Base-by-base conservation (phyloP, 1,140 invertebrate genomes). In the Penaeus vannamei region DNA sequence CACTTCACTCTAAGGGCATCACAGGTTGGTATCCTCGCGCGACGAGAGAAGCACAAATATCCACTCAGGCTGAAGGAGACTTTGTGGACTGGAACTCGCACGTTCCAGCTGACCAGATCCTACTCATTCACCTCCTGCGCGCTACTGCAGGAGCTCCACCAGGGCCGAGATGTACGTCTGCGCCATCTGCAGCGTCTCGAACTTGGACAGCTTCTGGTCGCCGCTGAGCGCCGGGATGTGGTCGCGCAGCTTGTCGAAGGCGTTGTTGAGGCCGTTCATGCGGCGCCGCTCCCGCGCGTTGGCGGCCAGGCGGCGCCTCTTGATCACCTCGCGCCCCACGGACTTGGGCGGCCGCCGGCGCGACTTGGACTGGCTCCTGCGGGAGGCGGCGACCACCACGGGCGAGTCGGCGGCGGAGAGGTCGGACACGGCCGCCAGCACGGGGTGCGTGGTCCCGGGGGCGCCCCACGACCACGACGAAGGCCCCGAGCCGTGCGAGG, bases 111-210 rank as follows among this genome's bases (percentile, higher is more conserved):
- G 86, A 87, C 86, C 79, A 87, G 86, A 87, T 53, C n/a, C 69
- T 26, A 87, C 86, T 87, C 86, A 26, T 66, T n/a, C 86, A 19
- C 61, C 61, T 53, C 23, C 60, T 23, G 53, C 23, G 17, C 72
- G 29, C 76, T 84, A 86, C 61, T 86, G 84, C 66, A 91, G 84
- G 14, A 91, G 88, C 60, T 90, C 90, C 61, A 87, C 82, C 23
- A 97, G 92, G 0, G 96, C 96, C 0, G 94, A 93, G 72, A 97
- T 98, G 92, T 98, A 97, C 23, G 95, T 96, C 92, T 97, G 97
- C 0, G 97, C 97, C 96, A 97, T 97, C 94, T 97, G 96, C 20
- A 98, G 93, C 0, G 97, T 97, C 92, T 98, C 97, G 92, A 96
- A 97, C 93, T 98, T 98, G 91, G 96, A 97, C 10, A 97, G 93